Evolutionary conservation across 2,888 invertebrate genomes (phyloP).

Genomic region (Sminthurides aquaticus): DNA sequence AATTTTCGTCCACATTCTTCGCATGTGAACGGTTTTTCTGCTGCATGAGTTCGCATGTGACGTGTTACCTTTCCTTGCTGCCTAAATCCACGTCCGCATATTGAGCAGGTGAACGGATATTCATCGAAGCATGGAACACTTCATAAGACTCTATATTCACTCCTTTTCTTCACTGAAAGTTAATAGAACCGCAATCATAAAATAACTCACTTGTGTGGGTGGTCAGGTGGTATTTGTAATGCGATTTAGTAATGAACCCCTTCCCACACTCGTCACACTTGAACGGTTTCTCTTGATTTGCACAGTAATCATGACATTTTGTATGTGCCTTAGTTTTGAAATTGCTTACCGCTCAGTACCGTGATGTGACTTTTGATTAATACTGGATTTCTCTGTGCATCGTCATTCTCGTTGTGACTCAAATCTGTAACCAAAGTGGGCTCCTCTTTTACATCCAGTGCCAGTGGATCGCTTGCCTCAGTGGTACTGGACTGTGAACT

Average conservation of each 20-base stretch:
- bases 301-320: conserved; percentile 44
- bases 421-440: conserved; percentile 5
- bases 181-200: too few species aligned
- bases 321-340: conserved; percentile 55
- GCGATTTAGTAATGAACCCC: conserved; percentile 63
- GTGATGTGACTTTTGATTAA: conserved; percentile 42
- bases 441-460: conserved; percentile 3
- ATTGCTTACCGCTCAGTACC: conserved; percentile 26
- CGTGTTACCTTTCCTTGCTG: conserved; percentile 63
- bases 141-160: too few species aligned
- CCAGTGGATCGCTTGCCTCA: conserved; percentile 13
- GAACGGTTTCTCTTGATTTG: conserved; percentile 48
- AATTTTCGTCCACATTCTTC: conserved; percentile 57
- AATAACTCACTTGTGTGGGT: conserved; percentile 60
- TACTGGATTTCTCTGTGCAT: conserved; percentile 36
- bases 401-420: conserved; percentile 15
- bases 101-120: conserved; percentile 56
- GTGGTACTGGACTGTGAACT: conserved; percentile 13
- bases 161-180: too few species aligned
- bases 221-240: conserved; percentile 65
- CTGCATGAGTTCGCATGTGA: conserved; percentile 59
- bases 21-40: conserved; percentile 55
- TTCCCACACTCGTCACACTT: conserved; percentile 52
- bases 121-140: conserved; percentile 29
- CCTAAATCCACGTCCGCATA: conserved; percentile 62